phyloP scores from a whole-genome alignment of 2,888 invertebrate genomes.

The Osmoderma eremita region DNA sequence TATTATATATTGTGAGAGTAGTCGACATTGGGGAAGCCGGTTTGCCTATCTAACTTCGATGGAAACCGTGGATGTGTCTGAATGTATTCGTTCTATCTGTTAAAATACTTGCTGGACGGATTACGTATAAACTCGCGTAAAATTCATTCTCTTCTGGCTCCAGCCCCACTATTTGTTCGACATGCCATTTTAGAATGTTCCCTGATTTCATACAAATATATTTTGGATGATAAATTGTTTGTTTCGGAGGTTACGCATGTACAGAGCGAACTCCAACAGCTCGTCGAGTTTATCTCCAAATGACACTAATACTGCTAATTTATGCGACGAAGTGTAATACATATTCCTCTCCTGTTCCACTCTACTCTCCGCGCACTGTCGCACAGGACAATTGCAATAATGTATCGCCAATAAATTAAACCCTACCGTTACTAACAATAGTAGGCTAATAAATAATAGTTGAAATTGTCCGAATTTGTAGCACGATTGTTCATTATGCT shows the following conservation, averaged over 20 bases:
- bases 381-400: constrained; percentile 54
- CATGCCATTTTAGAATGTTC: constrained; percentile 88
- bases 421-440: constrained; percentile 51
- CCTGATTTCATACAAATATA: constrained; percentile 92
- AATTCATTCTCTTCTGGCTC: constrained; percentile 99
- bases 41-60: constrained; percentile 85
- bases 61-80: constrained; percentile 88
- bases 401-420: constrained; percentile 58
- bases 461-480: constrained; percentile 48
- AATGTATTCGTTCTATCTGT: constrained; percentile 88
- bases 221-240: constrained; percentile 83
- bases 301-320: constrained; percentile 90
- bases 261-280: constrained; percentile 90
- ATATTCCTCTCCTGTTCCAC: constrained; percentile 41
- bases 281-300: constrained; percentile 97
- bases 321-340: constrained; percentile 61
- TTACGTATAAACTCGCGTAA: constrained; percentile 80
- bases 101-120: constrained; percentile 80
- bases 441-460: constrained; percentile 49
- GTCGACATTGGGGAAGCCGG: constrained; percentile 84
- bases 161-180: constrained; percentile 99
- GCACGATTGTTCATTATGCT: constrained; percentile 43
- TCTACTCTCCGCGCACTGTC: constrained; percentile 45
- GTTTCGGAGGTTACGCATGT: constrained; percentile 84
- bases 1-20: too few relatives aligned